Conservation (phyloP, 2,888 invertebrate species). For the Pandemis heparana region DNA sequence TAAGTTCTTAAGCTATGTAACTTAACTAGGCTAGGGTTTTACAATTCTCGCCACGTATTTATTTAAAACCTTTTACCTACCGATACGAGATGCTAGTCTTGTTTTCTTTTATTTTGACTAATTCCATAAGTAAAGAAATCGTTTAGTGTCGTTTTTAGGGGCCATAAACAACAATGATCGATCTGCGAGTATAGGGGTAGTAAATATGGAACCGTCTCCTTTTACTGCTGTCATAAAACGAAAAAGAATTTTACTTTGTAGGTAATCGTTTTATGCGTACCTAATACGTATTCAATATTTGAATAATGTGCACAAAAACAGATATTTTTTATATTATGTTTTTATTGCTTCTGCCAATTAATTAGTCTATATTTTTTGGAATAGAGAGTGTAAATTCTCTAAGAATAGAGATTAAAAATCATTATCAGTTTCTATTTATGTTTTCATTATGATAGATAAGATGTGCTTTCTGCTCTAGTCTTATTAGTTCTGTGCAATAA, state of each 20-base stretch:
- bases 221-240: slow-evolving; percentile 61
- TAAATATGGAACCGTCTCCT: slow-evolving; percentile 60
- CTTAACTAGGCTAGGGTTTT: too few relatives aligned
- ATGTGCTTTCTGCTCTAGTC: background rate
- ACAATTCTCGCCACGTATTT: too few relatives aligned
- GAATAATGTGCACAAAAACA: too few relatives aligned
- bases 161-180: slow-evolving; percentile 55
- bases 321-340: too few relatives aligned
- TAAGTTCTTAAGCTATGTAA: too few relatives aligned
- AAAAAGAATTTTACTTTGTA: slow-evolving; percentile 17
- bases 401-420: too few relatives aligned
- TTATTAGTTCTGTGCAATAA: background rate
- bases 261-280: slow-evolving; percentile 8
- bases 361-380: too few relatives aligned
- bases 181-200: slow-evolving; percentile 51
- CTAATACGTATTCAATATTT: slow-evolving; percentile 26
- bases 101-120: slow-evolving; percentile 11
- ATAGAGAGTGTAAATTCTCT: too few relatives aligned
- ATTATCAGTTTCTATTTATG: too few relatives aligned
- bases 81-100: background rate
- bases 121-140: slow-evolving; percentile 2
- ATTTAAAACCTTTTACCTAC: background rate
- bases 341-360: too few relatives aligned
- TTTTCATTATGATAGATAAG: background rate
- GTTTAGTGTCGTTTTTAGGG: slow-evolving; percentile 51